A percentile compares a stretch with the other conserved stretches of the same genome.
phyloP scores from a whole-genome alignment of 2,113 vertebrate genomes.

The Hemibagrus wyckioides region DNA sequence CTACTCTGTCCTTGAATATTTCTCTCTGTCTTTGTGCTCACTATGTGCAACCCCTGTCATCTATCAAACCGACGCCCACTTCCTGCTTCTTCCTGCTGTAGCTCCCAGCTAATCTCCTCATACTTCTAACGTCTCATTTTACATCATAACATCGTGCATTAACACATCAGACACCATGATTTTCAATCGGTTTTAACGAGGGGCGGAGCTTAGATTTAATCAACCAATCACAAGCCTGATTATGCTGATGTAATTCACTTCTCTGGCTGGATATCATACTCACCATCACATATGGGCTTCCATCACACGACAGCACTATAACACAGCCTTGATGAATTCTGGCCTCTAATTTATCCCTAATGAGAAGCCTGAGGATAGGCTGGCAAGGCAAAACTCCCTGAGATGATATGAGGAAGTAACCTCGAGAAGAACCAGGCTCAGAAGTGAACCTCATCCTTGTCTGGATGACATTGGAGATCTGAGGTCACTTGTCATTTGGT shows the following conservation, averaged over 20 bases:
- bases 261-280: background rate
- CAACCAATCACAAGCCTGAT: background rate
- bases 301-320: background rate
- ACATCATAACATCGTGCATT: background rate
- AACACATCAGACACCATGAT: background rate
- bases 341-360: background rate
- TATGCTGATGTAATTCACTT: background rate
- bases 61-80: background rate
- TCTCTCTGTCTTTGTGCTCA: background rate
- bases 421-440: no score
- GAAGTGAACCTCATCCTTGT: no score
- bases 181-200: background rate
- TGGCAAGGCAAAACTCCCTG: no score
- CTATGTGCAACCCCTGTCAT: background rate
- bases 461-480: no score
- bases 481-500: background rate
- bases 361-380: no score
- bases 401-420: no score
- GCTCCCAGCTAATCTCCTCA: background rate
- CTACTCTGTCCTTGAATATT: constrained; percentile 11
- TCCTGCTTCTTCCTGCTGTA: background rate
- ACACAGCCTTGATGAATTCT: background rate
- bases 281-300: background rate
- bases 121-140: background rate
- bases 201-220: background rate